These are phyloP conservation scores for Pogonophryne albipinna DNA, from an alignment of 2,797 vertebrate genomes.

Conservation along the genomic window DNA sequence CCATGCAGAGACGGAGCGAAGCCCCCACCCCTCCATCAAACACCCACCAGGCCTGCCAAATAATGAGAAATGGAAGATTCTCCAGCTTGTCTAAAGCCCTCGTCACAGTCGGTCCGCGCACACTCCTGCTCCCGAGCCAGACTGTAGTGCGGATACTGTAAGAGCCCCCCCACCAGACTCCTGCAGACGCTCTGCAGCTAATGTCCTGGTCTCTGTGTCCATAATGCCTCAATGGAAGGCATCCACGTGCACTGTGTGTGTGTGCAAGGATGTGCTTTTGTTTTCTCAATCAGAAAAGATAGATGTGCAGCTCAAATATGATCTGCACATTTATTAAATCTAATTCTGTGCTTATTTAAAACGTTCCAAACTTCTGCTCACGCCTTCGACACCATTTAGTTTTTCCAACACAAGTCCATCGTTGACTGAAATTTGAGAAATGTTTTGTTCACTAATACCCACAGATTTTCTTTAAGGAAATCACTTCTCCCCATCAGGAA, in stretches of 20 bases:
- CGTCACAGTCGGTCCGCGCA: constrained; percentile 60
- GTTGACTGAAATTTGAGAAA: background rate
- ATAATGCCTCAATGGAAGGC: background rate
- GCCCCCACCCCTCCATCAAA: constrained; percentile 66
- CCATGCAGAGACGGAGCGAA: constrained; percentile 68
- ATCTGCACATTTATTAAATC: constrained; percentile 1
- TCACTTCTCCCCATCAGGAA: background rate
- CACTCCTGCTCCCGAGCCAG: constrained; percentile 64
- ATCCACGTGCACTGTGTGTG: background rate
- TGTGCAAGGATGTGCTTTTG: constrained; percentile 34
- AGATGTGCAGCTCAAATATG: constrained; percentile 1
- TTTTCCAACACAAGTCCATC: too few relatives aligned
- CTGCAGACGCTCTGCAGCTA: constrained; percentile 10
- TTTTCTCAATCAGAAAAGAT: background rate
- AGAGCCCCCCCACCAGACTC: constrained; percentile 15
- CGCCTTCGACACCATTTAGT: background rate
- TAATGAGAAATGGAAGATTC: constrained; percentile 64
- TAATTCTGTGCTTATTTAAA: background rate
- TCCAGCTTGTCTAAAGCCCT: constrained; percentile 69
- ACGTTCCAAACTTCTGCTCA: background rate
- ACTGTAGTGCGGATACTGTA: constrained; percentile 63
- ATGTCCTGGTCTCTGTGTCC: background rate
- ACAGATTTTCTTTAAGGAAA: background rate
- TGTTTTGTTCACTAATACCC: background rate
- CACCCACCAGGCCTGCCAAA: constrained; percentile 67